These are phyloP conservation scores for Epizoanthus stellaris DNA, from an alignment of 92 coral and sea anemone genomes.

Conservation along the genomic window DNA sequence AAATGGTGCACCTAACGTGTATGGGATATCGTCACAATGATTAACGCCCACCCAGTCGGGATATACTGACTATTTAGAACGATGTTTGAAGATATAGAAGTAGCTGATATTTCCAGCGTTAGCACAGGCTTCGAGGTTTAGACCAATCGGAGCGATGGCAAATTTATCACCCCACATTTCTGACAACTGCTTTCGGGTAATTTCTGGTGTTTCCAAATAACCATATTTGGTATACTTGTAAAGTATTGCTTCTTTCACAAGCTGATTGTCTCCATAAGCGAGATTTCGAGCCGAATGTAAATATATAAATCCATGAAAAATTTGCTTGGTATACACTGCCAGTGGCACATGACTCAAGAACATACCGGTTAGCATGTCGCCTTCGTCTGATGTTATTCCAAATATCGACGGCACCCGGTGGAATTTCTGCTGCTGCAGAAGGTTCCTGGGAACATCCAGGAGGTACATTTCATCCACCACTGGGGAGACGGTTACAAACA, in stretches of 20 bases:
- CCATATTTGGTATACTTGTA: constrained; percentile 54
- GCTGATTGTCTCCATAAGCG: constrained; percentile 19
- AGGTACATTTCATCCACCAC: constrained; percentile 33
- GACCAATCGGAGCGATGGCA: constrained; percentile 41
- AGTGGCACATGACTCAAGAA: neutral
- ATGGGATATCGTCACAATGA: constrained; percentile 45
- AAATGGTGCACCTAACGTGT: constrained; percentile 52
- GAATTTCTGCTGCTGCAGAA: constrained; percentile 13
- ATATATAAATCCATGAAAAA: neutral
- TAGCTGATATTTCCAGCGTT: constrained; percentile 41
- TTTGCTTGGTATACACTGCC: neutral
- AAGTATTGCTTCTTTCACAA: constrained; percentile 51
- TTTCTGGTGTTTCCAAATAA: constrained; percentile 30
- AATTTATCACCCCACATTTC: constrained; percentile 29
- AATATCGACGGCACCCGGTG: constrained; percentile 22
- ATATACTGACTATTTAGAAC: constrained; percentile 25
- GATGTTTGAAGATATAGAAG: constrained; percentile 45
- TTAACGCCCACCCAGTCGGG: constrained; percentile 49
- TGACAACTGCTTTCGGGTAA: constrained; percentile 28
- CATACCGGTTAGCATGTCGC: neutral
- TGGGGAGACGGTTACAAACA: neutral
- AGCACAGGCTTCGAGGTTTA: constrained; percentile 18
- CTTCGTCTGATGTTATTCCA: constrained; percentile 33
- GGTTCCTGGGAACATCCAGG: constrained; percentile 2
- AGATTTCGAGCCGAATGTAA: neutral